These are phyloP conservation scores for Nemotelus nigrinus DNA, from an alignment of 2,888 invertebrate genomes.

Conservation along the genomic window DNA sequence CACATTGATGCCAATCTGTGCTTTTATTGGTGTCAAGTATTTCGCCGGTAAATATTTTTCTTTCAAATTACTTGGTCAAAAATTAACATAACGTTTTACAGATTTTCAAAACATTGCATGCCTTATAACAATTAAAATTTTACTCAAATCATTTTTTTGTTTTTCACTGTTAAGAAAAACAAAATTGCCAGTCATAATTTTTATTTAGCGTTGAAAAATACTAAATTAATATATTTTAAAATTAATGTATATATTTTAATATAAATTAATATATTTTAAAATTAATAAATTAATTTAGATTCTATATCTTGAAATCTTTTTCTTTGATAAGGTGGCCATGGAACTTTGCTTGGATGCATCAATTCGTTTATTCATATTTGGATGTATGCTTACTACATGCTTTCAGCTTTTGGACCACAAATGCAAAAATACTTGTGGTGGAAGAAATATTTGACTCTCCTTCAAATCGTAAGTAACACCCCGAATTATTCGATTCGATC, in stretches of 20 bases:
- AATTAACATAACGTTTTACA: no score
- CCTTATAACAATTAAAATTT: no score
- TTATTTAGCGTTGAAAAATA: no score
- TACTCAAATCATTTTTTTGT: no score
- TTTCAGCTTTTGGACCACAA: conserved; percentile 87
- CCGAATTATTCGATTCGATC: no score
- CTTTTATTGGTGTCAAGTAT: conserved; percentile 77
- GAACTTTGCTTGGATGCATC: conserved; percentile 84
- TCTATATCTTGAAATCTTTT: background rate
- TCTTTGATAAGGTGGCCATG: conserved; percentile 79
- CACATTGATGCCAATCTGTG: conserved; percentile 73
- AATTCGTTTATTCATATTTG: conserved; percentile 91
- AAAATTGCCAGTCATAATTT: no score
- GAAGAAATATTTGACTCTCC: conserved; percentile 88
- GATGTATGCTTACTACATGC: conserved; percentile 92
- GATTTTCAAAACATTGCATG: no score
- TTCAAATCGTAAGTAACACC: conserved; percentile 77
- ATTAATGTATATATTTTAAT: no score
- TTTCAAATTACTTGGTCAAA: no score
- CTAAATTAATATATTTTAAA: no score
- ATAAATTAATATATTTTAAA: background rate
- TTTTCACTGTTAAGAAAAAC: no score
- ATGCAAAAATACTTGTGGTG: conserved; percentile 94
- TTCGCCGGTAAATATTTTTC: conserved; percentile 67
- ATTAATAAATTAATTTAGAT: background rate